Evolutionary conservation across 2,113 vertebrate species (phyloP).

Genomic region (Sebastes schlegelii): DNA sequence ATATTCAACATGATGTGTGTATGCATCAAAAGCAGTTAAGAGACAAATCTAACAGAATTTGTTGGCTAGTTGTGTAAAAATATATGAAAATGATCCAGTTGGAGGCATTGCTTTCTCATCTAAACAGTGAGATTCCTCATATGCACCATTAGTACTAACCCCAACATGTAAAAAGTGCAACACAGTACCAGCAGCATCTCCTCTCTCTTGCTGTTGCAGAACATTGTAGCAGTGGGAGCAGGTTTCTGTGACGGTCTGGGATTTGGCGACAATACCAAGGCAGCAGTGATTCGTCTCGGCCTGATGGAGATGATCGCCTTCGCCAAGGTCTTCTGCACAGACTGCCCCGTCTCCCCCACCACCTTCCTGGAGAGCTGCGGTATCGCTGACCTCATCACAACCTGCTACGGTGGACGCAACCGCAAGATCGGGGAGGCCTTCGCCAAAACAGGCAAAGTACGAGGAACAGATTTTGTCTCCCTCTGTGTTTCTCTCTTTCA

Average conservation of each 20-base stretch:
- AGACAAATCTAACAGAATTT: neutral
- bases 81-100: neutral
- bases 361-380: constrained; percentile 99
- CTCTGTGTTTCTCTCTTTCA: neutral
- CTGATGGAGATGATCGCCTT: constrained; percentile 98
- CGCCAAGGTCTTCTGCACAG: constrained; percentile 91
- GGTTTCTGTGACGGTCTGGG: constrained; percentile 97
- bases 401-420: constrained; percentile 96
- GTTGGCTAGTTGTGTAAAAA: neutral
- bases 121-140: neutral
- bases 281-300: constrained; percentile 95
- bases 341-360: constrained; percentile 83
- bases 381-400: constrained; percentile 95
- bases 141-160: neutral
- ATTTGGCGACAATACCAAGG: constrained; percentile 97
- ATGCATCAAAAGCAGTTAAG: neutral
- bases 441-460: constrained; percentile 92
- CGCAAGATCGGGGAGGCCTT: constrained; percentile 95
- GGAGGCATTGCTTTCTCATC: neutral
- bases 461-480: neutral
- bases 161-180: neutral
- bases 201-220: constrained; percentile 79
- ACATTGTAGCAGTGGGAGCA: constrained; percentile 93
- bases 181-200: neutral
- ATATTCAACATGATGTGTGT: neutral